Percentiles rank a stretch among this genome's conserved stretches.
Conservation (phyloP, 2,797 vertebrate genomes). For the Naso thynnoides region DNA sequence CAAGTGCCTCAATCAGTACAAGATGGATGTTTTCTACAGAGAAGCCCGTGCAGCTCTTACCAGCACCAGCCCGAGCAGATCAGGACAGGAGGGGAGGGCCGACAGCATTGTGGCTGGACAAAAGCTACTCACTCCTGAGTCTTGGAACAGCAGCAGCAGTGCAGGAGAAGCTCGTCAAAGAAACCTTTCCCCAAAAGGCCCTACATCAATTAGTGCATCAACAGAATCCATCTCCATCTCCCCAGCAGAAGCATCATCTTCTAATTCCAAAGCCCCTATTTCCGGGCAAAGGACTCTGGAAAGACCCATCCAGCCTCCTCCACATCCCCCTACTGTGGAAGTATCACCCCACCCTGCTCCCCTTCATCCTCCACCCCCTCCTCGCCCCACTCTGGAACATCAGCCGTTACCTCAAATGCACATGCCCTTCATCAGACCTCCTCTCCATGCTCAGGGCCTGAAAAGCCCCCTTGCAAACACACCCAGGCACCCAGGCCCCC, state of each 20-base stretch:
- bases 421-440: constrained; percentile 92
- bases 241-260: constrained; percentile 89
- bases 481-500: constrained; percentile 83
- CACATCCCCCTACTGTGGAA: constrained; percentile 74
- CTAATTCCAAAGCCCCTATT: constrained; percentile 88
- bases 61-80: constrained; percentile 90
- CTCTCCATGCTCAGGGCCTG: constrained; percentile 92
- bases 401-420: constrained; percentile 93
- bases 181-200: constrained; percentile 91
- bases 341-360: constrained; percentile 80
- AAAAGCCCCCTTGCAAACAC: constrained; percentile 91
- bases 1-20: constrained; percentile 99
- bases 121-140: constrained; percentile 97
- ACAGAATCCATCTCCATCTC: constrained; percentile 88
- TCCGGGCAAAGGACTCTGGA: constrained; percentile 88
- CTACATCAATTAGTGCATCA: constrained; percentile 78
- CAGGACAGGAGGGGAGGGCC: constrained; percentile 89
- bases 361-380: constrained; percentile 83
- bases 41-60: constrained; percentile 97
- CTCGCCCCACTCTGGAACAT: constrained; percentile 89
- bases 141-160: constrained; percentile 90
- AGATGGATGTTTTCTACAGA: constrained; percentile 99
- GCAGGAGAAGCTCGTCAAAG: constrained; percentile 79
- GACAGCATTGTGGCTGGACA: constrained; percentile 86
- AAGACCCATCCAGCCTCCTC: constrained; percentile 86